Conservation (phyloP, 2,113 vertebrate genomes). For the Aplodontia rufa region DNA sequence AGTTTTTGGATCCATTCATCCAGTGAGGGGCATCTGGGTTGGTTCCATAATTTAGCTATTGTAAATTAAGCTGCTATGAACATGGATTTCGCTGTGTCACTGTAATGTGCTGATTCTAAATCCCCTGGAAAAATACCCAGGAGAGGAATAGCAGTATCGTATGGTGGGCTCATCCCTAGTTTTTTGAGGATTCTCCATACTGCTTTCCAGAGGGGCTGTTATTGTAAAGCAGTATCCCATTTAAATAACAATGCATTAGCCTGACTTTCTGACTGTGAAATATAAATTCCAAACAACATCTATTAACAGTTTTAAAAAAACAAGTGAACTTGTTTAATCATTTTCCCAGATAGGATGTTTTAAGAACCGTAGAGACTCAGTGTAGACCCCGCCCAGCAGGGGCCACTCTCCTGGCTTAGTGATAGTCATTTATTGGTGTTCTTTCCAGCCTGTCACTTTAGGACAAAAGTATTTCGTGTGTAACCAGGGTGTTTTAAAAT, state of each 20-base stretch:
- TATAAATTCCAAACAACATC: background rate
- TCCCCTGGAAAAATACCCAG: no score
- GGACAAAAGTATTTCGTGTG: background rate
- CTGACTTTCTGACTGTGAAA: background rate
- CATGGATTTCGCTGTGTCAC: no score
- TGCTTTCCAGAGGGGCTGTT: no score
- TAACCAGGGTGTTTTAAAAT: background rate
- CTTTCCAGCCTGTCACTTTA: background rate
- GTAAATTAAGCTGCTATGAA: no score
- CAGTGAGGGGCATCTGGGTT: no score
- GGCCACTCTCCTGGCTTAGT: background rate
- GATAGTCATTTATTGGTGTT: background rate
- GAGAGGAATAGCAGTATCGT: no score
- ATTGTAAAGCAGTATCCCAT: background rate
- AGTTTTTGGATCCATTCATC: no score
- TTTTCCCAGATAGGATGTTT: fast-evolving
- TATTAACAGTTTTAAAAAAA: background rate
- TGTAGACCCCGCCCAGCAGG: fast-evolving
- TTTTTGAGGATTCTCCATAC: no score
- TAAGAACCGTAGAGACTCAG: background rate
- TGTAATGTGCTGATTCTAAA: no score
- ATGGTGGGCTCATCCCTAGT: no score
- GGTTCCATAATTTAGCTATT: no score
- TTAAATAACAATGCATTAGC: background rate
- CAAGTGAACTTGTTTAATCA: background rate